phyloP scores from a whole-genome alignment of 92 coral and sea anemone species.

The Actinostola sp. region DNA sequence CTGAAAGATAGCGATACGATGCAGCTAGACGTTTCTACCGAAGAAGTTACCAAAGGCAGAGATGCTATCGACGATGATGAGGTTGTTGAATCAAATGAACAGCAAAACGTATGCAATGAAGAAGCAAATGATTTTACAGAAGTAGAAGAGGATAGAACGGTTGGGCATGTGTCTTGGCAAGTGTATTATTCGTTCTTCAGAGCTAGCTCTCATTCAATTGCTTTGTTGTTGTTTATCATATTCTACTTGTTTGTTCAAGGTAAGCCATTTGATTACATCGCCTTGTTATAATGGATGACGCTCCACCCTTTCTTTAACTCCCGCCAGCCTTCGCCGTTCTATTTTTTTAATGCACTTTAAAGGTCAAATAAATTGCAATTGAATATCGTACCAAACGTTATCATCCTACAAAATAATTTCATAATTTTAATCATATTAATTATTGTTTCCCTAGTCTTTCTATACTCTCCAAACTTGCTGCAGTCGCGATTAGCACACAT shows the following conservation, averaged over 20 bases:
- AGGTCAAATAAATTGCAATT: no score
- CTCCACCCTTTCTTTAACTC: no score
- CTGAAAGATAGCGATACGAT: neutral
- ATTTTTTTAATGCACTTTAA: no score
- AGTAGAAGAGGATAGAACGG: conserved; percentile 1
- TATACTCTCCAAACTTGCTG: no score
- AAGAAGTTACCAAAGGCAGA: neutral
- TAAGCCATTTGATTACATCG: no score
- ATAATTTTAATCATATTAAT: no score
- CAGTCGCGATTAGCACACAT: conserved; percentile 43
- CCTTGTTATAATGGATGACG: no score
- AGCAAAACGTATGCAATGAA: neutral
- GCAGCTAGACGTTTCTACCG: neutral
- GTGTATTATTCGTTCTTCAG: conserved; percentile 23
- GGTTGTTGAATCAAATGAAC: neutral
- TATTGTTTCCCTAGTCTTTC: no score
- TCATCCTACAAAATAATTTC: no score
- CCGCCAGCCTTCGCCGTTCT: no score
- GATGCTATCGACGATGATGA: no score
- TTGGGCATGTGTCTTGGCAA: conserved; percentile 18
- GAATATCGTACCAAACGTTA: no score
- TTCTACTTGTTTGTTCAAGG: conserved; percentile 10
- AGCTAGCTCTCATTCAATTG: conserved; percentile 2
- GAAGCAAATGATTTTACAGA: conserved; percentile 6
- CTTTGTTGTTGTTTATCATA: neutral